Evolutionary conservation across 2,888 invertebrate genomes (phyloP).

Genomic region (Maniola hyperantus): DNA sequence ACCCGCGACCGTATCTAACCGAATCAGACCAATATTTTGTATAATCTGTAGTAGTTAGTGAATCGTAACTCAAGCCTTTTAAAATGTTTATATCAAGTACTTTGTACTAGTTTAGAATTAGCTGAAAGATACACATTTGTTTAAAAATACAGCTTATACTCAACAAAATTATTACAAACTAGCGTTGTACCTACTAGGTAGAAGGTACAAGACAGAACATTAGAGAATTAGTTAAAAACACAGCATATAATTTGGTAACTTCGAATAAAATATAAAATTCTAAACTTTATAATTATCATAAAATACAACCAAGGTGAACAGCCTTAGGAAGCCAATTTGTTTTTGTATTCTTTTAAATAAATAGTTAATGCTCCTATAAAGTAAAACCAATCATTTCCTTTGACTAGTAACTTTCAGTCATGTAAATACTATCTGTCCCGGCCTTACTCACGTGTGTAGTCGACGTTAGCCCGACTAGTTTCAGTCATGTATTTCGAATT

Average conservation of each 20-base stretch:
- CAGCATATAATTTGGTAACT: constrained; percentile 15
- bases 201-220: background rate
- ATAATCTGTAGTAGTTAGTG: too few species aligned
- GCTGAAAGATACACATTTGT: background rate
- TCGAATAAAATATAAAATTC: background rate
- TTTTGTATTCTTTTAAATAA: background rate
- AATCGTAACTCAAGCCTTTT: background rate
- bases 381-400: constrained; percentile 3
- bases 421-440: too few species aligned
- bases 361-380: background rate
- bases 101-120: background rate
- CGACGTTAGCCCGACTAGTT: background rate
- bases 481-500: constrained; percentile 22
- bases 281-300: background rate
- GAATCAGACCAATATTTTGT: too few species aligned
- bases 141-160: background rate
- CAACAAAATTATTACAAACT: background rate
- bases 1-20: too few species aligned
- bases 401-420: constrained; percentile 39
- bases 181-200: background rate
- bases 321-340: background rate
- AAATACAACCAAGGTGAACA: constrained; percentile 11
- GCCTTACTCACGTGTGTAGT: too few species aligned
- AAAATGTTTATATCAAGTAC: background rate
- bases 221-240: constrained; percentile 5